phyloP scores from a whole-genome alignment of 2,797 vertebrate species.

The Scomberomorus guttatus region DNA sequence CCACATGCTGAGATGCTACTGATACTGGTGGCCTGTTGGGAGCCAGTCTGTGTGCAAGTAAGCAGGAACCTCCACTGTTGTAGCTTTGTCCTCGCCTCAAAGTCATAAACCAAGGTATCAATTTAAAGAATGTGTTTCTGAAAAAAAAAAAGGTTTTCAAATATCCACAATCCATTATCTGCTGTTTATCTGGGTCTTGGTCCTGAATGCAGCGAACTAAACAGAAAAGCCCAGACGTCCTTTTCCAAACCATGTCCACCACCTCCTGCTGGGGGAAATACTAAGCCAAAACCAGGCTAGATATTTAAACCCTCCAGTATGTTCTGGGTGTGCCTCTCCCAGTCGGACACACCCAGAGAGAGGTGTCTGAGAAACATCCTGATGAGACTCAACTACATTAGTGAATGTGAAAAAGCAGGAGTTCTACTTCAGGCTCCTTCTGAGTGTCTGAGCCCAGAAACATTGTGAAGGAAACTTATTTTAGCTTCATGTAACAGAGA shows the following conservation, averaged over 20 bases:
- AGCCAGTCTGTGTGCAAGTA: conserved; percentile 22
- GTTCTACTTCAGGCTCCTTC: background rate
- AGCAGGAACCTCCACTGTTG: background rate
- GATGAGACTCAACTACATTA: background rate
- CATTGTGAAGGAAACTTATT: background rate
- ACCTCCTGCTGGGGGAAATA: background rate
- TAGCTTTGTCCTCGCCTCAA: conserved; percentile 5
- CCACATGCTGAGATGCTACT: conserved; percentile 5
- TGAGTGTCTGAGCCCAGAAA: background rate
- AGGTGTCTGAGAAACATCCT: background rate
- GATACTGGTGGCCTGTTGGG: conserved; percentile 19
- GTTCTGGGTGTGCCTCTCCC: background rate
- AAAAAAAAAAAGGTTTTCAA: background rate
- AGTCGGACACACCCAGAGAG: background rate
- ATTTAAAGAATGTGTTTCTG: too few species aligned
- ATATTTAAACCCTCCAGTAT: background rate
- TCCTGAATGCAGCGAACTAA: background rate
- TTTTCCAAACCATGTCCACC: background rate
- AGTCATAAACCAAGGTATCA: background rate
- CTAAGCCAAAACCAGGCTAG: background rate
- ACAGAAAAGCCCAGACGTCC: background rate
- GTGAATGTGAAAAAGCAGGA: background rate
- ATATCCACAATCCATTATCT: background rate
- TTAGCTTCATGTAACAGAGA: background rate
- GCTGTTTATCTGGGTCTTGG: background rate